Evolutionary conservation across 1,140 invertebrate species (phyloP), one percentile per base, ranked within the genome.

Genomic region (Doryteuthis pealeii): DNA sequence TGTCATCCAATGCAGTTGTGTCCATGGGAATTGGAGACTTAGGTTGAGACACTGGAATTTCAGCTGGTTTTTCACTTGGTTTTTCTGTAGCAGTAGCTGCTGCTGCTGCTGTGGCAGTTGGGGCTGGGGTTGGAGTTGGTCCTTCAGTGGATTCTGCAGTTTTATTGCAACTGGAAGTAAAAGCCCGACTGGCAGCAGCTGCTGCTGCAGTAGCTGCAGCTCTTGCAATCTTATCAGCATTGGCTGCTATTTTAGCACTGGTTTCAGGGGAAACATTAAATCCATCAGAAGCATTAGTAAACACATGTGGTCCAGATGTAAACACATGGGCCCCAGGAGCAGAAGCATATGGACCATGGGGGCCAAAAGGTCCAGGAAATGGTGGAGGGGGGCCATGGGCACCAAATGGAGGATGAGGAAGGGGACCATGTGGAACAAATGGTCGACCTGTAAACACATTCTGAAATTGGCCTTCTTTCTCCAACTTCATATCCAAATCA

Each of bases 401-500:
- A n/a, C 74, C 75, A 31, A 35, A 62, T 40, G 54, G 54, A 49
- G 45, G 45, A 15, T 12, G 45, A 0, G 45, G 45, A 10, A 18
- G 45, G 12, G 45, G 45, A 15, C 12, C 12, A 22, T 12, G 45
- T 62, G 54, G 54, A 22, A 6, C 22, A n/a, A 28, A 5, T 30
- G 65, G 70, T 62, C 73, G 30, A 8, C 78, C 68, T 35, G 40
- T 49, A 33, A 74, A 74, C 43, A 75, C 74, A 62, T 40, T 66
- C 31, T 72, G 68, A 30, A 76, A 68, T 18, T 68, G 58, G 68
- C 79, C 76, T 65, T 76, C 71, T 65, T 79, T 80, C 66, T 87
- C 84, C 65, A 86, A 75, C 72, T 86, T 83, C 33, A 86, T 80
- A 58, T 79, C 76, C 1, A 87, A 85, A 78, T 87, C 84, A 73